A percentile compares a stretch with the other conserved stretches of the same genome.
phyloP scores from a whole-genome alignment of 2,797 vertebrate species.

The Pelodytes ibericus region DNA sequence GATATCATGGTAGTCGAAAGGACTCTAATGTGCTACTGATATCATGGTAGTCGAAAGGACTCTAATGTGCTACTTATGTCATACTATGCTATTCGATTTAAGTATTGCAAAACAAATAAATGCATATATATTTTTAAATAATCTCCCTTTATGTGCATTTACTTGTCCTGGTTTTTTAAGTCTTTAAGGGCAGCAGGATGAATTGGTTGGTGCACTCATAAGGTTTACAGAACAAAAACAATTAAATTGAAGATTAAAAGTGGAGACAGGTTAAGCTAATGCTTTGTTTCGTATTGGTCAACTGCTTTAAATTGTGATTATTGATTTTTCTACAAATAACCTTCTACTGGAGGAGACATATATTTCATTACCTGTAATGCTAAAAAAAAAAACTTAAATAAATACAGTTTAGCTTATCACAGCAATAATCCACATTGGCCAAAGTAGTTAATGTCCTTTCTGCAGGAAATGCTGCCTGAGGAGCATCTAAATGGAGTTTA shows the following conservation, averaged over 20 bases:
- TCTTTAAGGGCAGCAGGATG: too few relatives aligned
- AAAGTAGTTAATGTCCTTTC: slow-evolving; percentile 41
- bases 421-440: slow-evolving; percentile 40
- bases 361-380: slow-evolving; percentile 35
- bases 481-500: slow-evolving; percentile 40
- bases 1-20: too few relatives aligned
- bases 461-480: slow-evolving; percentile 44
- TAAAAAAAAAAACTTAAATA: slow-evolving; percentile 33
- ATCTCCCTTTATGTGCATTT: too few relatives aligned
- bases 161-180: too few relatives aligned
- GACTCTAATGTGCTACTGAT: too few relatives aligned
- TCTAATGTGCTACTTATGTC: too few relatives aligned
- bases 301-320: slow-evolving; percentile 26
- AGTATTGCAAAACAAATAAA: too few relatives aligned
- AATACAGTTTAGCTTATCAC: slow-evolving; percentile 45
- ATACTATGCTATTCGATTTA: too few relatives aligned
- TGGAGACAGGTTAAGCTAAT: background rate
- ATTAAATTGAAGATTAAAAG: background rate
- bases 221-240: background rate
- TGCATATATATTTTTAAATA: too few relatives aligned
- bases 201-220: too few relatives aligned
- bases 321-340: slow-evolving; percentile 40
- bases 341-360: slow-evolving; percentile 26
- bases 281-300: slow-evolving; percentile 15
- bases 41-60: too few relatives aligned